A percentile compares a stretch with the other conserved stretches of the same genome.
Evolutionary conservation across 35 echinoderm and acorn worm genomes (phyloP).

Genomic region (Hemicentrotus pulcherrimus): DNA sequence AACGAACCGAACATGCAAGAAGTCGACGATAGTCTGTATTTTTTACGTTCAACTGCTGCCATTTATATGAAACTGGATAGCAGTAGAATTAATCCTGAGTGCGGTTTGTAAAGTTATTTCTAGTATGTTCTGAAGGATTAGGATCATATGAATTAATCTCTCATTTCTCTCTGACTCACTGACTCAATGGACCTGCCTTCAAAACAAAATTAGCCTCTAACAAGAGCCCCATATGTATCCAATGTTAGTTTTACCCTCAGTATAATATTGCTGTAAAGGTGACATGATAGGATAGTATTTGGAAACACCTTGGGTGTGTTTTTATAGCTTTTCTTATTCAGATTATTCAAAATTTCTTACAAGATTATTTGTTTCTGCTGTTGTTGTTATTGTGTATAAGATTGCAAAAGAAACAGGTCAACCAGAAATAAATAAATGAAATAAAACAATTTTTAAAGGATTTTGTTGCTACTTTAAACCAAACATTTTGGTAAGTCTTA

Average conservation of each 20-base stretch:
- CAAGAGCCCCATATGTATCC: background rate
- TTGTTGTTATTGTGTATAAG: background rate
- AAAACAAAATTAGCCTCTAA: background rate
- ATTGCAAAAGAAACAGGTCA: background rate
- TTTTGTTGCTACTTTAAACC: too few relatives aligned
- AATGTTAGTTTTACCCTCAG: background rate
- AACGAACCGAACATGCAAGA: background rate
- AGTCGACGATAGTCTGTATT: background rate
- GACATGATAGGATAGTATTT: background rate
- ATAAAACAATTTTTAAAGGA: too few relatives aligned
- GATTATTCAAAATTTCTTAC: background rate
- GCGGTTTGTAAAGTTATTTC: background rate
- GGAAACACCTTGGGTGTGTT: background rate
- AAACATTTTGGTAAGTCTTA: too few relatives aligned
- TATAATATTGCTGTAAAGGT: background rate
- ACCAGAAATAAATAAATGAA: too few relatives aligned
- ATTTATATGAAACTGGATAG: background rate
- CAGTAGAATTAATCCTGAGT: background rate
- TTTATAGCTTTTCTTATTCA: background rate
- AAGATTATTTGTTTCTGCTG: background rate
- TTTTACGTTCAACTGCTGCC: background rate
- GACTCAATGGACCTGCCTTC: background rate
- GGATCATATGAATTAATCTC: conserved; percentile 6
- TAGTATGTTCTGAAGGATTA: background rate
- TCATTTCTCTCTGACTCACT: background rate